Conservation (phyloP, 2,797 vertebrate genomes). For the Hemibagrus guttatus region DNA sequence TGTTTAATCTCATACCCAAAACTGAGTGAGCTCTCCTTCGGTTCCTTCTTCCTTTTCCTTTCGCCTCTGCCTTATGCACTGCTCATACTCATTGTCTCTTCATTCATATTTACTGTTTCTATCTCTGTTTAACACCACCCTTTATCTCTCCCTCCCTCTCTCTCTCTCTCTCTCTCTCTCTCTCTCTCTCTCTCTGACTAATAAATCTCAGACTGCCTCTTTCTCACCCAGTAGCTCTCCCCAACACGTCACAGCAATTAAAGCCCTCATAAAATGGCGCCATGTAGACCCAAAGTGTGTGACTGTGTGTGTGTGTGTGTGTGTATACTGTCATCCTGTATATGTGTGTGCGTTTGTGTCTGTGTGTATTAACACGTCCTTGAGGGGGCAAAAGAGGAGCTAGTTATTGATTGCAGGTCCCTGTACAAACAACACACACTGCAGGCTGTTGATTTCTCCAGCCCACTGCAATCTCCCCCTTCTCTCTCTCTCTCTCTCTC, state of each 20-base stretch:
- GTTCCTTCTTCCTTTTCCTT: not conserved
- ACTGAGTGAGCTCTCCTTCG: not conserved
- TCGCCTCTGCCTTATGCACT: not conserved
- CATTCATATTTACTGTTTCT: constrained; percentile 14
- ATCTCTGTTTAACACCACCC: constrained; percentile 7
- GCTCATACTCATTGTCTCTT: not conserved
- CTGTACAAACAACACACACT: constrained; percentile 47
- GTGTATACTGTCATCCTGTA: constrained; percentile 20
- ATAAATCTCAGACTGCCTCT: constrained; percentile 56
- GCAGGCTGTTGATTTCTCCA: constrained; percentile 56
- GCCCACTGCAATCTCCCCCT: constrained; percentile 36
- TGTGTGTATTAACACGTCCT: constrained; percentile 54
- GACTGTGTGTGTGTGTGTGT: constrained; percentile 23
- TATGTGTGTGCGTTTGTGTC: constrained; percentile 31
- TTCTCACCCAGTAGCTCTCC: constrained; percentile 42
- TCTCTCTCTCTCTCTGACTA: constrained; percentile 25
- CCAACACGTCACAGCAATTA: constrained; percentile 59
- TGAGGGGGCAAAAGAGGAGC: constrained; percentile 58
- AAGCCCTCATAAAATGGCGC: constrained; percentile 59
- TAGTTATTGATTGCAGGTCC: constrained; percentile 58
- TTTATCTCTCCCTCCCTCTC: constrained; percentile 11
- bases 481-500: constrained; percentile 13
- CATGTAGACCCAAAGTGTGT: constrained; percentile 51
- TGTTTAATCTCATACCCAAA: constrained; percentile 1
- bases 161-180: constrained; percentile 17